Base-by-base conservation (phyloP, 2,797 vertebrate genomes). In the Coranthus polyacanthus region DNA sequence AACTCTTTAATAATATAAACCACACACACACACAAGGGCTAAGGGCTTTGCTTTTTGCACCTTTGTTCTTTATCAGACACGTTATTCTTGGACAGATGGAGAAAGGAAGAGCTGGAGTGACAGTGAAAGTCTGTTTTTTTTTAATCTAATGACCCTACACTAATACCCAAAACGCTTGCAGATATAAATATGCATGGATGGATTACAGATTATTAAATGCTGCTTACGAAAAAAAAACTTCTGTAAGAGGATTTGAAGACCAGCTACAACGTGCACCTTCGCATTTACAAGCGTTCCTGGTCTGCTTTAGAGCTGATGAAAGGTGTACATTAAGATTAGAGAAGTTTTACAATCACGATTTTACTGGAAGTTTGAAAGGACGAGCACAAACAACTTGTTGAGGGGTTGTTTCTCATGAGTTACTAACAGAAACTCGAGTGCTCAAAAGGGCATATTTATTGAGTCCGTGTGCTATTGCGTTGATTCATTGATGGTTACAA, bases 221-320 rank as follows among this genome's bases (percentile, higher is more conserved):
- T 39, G 3, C 42, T 18, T n/a, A 41, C 6, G n/a, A 49, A 24
- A 34, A 41, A 36, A 32, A 32, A 32, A 32, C 26, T 6, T 54
- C 17, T 43, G 20, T 53, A 44, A 67, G 55, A 62, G 71, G 61
- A 50, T 79, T 75, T 62, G 18, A 63, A 9, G 29, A 50, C 12
- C 12, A 16, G n/a, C 21, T 61, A 55, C 26, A 43, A 51, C 10
- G 26, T 46, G n/a, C 34, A 54, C 37, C 16, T 39, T 36, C 50
- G 44, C 20, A 24, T 56, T 46, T 42, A 44, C 49, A n/a, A 12
- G 24, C 21, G 26, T 21, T 43, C 32, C 55, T 26, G 50, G 5
- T 44, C 24, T 32, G 2, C 38, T 38, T 36, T n/a, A n/a, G n/a
- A n/a, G n/a, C n/a, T 47, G 22, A 21, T 47, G 38, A 45, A 62